Conservation (phyloP, 2,888 invertebrate species). For the Chrysolina haemoptera region DNA sequence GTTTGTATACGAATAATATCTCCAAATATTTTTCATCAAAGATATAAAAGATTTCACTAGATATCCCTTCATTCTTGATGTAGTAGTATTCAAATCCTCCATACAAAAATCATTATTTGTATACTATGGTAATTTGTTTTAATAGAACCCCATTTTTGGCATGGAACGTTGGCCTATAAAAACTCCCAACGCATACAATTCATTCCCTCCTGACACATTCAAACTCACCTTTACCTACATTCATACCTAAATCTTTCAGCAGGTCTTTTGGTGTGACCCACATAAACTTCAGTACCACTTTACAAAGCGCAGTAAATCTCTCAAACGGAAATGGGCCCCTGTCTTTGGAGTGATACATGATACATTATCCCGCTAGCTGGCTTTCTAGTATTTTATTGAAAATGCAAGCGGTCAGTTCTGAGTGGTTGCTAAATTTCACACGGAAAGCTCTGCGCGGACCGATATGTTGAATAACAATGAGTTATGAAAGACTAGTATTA, state of each 20-base stretch:
- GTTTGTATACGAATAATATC: too few species aligned
- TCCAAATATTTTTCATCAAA: too few species aligned
- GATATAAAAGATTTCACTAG: too few species aligned
- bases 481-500: neutral
- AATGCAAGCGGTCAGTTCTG: slow-evolving; percentile 44
- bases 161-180: neutral
- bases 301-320: slow-evolving; percentile 36
- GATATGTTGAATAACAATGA: neutral
- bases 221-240: slow-evolving; percentile 15
- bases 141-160: neutral
- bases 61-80: too few species aligned
- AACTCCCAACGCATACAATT: neutral
- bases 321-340: slow-evolving; percentile 29
- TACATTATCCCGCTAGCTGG: slow-evolving; percentile 43
- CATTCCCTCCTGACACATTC: neutral
- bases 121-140: too few species aligned
- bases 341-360: slow-evolving; percentile 49
- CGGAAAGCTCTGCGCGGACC: neutral
- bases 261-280: slow-evolving; percentile 34
- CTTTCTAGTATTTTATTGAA: slow-evolving; percentile 37
- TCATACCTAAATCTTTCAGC: slow-evolving; percentile 34
- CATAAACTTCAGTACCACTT: slow-evolving; percentile 37
- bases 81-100: too few species aligned
- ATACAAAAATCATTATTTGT: too few species aligned
- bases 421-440: slow-evolving; percentile 14